Percentiles rank a stretch among this genome's conserved stretches.
phyloP scores from a whole-genome alignment of 2,888 invertebrate species.

The Tipula confusa region DNA sequence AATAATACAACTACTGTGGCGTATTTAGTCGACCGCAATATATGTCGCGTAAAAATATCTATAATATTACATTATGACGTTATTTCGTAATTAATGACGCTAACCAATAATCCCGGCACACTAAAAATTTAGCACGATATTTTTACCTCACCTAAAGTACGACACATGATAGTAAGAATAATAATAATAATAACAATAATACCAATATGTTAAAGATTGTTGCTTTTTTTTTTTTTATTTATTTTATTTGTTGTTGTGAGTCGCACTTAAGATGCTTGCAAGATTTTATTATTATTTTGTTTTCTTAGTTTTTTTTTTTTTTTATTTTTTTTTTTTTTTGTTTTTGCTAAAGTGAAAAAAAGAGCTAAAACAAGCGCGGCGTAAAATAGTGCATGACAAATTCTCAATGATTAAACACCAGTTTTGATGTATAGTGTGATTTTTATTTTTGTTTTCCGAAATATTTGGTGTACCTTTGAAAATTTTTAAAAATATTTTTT shows the following conservation, averaged over 20 bases:
- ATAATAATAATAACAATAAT: background rate
- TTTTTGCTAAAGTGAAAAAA: background rate
- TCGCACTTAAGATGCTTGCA: background rate
- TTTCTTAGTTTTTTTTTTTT: background rate
- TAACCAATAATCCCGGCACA: background rate
- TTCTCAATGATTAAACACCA: background rate
- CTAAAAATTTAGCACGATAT: background rate
- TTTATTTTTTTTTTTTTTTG: background rate
- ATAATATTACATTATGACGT: background rate
- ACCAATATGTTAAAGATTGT: background rate
- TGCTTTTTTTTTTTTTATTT: background rate
- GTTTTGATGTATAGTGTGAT: background rate
- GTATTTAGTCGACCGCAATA: background rate
- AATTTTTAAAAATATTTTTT: background rate
- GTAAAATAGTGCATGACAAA: slow-evolving; percentile 3
- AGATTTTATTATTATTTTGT: background rate
- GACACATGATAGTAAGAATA: background rate
- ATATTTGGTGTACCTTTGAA: background rate
- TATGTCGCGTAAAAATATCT: background rate
- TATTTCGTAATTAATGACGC: background rate
- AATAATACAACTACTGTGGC: background rate
- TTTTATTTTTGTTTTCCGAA: too few relatives aligned
- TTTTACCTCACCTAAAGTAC: background rate
- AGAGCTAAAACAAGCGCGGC: background rate
- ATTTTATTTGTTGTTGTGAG: background rate